Percentiles rank a stretch among this genome's conserved stretches.
Evolutionary conservation across 2,888 invertebrate species (phyloP).

Genomic region (Carpatolechia fugitivella): DNA sequence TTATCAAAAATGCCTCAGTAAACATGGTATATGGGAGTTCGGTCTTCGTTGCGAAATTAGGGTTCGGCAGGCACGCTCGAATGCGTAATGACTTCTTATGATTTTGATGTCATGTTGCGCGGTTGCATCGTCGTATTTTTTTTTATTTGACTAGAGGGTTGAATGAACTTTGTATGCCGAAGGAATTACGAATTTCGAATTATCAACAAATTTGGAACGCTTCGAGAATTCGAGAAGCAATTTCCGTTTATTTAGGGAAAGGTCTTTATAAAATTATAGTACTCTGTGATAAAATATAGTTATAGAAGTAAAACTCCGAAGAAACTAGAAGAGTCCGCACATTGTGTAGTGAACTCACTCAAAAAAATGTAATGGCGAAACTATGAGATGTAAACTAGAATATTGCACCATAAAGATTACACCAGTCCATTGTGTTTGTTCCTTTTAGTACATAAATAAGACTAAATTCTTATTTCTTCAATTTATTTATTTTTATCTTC

Average conservation of each 20-base stretch:
- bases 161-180: constrained; percentile 40
- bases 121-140: constrained; percentile 39
- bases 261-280: no score
- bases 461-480: no score
- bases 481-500: no score
- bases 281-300: no score
- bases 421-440: no score
- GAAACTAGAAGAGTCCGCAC: no score
- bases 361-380: no score
- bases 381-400: no score
- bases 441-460: no score
- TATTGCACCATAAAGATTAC: no score
- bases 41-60: constrained; percentile 60
- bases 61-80: constrained; percentile 58
- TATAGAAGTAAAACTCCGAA: no score
- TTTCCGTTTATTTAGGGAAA: constrained; percentile 20
- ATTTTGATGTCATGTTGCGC: constrained; percentile 72
- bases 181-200: constrained; percentile 33
- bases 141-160: constrained; percentile 59
- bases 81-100: constrained; percentile 74
- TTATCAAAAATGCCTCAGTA: constrained; percentile 51
- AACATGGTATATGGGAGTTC: constrained; percentile 62
- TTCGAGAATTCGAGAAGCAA: constrained; percentile 31
- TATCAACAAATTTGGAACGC: constrained; percentile 21
- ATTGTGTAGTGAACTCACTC: no score